Evolutionary conservation across 2,888 invertebrate species (phyloP), one percentile per base, ranked within the genome.

Genomic region (Oegoconia quadripuncta): DNA sequence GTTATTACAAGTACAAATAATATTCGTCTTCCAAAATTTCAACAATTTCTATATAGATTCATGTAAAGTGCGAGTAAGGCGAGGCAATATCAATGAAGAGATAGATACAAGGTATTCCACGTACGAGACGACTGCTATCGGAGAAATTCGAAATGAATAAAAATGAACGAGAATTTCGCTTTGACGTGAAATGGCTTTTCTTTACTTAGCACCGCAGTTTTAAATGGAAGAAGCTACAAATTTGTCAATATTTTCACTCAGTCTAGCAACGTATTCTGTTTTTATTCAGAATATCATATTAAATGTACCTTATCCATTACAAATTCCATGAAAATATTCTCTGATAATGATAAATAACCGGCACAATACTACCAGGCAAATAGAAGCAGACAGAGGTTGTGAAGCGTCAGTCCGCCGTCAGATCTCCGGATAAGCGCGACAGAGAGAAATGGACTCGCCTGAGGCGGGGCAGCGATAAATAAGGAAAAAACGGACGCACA

Each of bases 381-480:
- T 64, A 75, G 69, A 70, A 62, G 52, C 59, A 52, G 64, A 60
- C 65, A 74, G 69, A 69, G 61, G 52, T 70, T 64, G 72, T 71
- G 75, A 78, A 64, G 71, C 71, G 78, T 78, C 80, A 75, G 70
- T 74, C 70, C 54, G 63, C 65, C 77, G 79, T 80, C 82, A 79
- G 83, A 83, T 83, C 69, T 69, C 52, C 55, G 73, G 82, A 82
- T 82, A 82, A 79, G 74, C 69, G 67, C 69, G 82, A 84, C 82
- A 76, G 74, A 81, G 82, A 83, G 76, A 79, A 83, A 84, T 81
- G 80, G 78, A 72, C 69, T 73, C 58, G 61, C 63, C 72, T 61
- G 55, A 55, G 59, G 66, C 64, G 68, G 66, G 62, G 60, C 60
- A 50, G 65, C 70, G 67, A 79, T 78, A 81, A 83, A 82, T 81